Conservation (phyloP, 1,140 invertebrate species). For the Bradysia coprophila region DNA sequence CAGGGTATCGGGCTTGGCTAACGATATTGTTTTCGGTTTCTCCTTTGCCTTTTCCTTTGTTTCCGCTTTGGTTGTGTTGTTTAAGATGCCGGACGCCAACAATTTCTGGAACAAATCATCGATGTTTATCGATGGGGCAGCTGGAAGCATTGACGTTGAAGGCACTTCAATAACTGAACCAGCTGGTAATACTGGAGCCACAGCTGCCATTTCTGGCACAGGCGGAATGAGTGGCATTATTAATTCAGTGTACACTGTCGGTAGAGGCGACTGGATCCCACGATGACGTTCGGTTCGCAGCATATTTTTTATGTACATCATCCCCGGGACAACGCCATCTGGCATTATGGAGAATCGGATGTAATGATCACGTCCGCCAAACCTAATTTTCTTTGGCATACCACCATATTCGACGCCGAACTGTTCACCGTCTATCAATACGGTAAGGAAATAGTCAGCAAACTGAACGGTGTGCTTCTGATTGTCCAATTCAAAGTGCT, state of each 20-base stretch:
- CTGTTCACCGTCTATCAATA: slow-evolving; percentile 64
- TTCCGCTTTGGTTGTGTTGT: slow-evolving; percentile 9
- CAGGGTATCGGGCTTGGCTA: slow-evolving; percentile 48
- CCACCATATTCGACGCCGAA: slow-evolving; percentile 82
- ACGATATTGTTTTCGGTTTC: slow-evolving; percentile 34
- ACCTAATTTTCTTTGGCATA: slow-evolving; percentile 67
- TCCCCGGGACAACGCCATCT: slow-evolving; percentile 46
- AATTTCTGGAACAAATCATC: slow-evolving; percentile 68
- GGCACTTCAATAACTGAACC: slow-evolving; percentile 6
- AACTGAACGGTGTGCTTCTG: slow-evolving; percentile 60
- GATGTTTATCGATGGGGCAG: slow-evolving; percentile 37
- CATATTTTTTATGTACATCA: slow-evolving; percentile 50
- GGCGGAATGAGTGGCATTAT: background rate
- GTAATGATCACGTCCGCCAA: slow-evolving; percentile 64
- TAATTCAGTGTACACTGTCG: background rate
- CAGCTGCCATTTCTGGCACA: slow-evolving; percentile 4
- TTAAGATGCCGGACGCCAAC: slow-evolving; percentile 67
- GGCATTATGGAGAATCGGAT: slow-evolving; percentile 67
- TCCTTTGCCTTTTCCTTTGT: slow-evolving; percentile 9
- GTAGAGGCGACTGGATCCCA: background rate
- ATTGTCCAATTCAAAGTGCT: slow-evolving; percentile 57
- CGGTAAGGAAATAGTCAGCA: slow-evolving; percentile 51
- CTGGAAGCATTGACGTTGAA: slow-evolving; percentile 16
- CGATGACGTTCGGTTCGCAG: slow-evolving; percentile 7
- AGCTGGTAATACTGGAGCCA: slow-evolving; percentile 7